A percentile compares a stretch with the other conserved stretches of the same genome.
phyloP scores from a whole-genome alignment of 1,140 invertebrate species.

The Macrosteles quadrilineatus region DNA sequence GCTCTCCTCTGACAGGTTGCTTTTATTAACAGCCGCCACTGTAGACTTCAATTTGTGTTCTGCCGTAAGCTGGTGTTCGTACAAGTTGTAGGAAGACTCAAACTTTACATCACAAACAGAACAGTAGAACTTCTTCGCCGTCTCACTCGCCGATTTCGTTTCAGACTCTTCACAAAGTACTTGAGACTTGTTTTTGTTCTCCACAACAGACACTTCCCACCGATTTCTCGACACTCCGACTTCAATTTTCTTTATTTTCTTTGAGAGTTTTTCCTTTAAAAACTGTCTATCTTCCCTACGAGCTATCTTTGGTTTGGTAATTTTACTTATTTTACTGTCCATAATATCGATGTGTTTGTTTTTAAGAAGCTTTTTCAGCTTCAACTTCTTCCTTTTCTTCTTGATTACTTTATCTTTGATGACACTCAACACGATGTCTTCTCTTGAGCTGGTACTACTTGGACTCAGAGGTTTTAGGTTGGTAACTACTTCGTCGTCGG shows the following conservation, averaged over 20 bases:
- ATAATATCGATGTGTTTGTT: background rate
- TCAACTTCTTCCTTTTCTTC: slow-evolving; percentile 28
- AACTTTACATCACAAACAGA: background rate
- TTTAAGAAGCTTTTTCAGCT: slow-evolving; percentile 23
- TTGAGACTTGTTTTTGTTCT: background rate
- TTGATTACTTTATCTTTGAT: slow-evolving; percentile 10
- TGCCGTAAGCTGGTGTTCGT: slow-evolving; percentile 11
- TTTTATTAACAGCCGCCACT: background rate
- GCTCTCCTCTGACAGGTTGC: background rate
- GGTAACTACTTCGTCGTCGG: no score
- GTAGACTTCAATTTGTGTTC: background rate
- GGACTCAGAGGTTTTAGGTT: background rate
- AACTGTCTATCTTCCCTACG: background rate
- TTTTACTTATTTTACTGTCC: slow-evolving; percentile 11
- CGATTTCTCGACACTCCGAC: slow-evolving; percentile 20
- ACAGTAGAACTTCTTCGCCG: slow-evolving; percentile 13
- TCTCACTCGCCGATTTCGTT: background rate
- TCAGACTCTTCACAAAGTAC: background rate
- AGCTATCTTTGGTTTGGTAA: slow-evolving; percentile 19
- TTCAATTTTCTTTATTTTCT: slow-evolving; percentile 25
- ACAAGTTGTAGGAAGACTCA: background rate
- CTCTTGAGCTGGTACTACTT: background rate
- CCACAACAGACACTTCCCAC: slow-evolving; percentile 30
- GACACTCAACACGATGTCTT: background rate
- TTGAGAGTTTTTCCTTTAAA: slow-evolving; percentile 7